A percentile compares a stretch with the other conserved stretches of the same genome.
Evolutionary conservation across 2,888 invertebrate species (phyloP).

Genomic region (Lobophora halterata): DNA sequence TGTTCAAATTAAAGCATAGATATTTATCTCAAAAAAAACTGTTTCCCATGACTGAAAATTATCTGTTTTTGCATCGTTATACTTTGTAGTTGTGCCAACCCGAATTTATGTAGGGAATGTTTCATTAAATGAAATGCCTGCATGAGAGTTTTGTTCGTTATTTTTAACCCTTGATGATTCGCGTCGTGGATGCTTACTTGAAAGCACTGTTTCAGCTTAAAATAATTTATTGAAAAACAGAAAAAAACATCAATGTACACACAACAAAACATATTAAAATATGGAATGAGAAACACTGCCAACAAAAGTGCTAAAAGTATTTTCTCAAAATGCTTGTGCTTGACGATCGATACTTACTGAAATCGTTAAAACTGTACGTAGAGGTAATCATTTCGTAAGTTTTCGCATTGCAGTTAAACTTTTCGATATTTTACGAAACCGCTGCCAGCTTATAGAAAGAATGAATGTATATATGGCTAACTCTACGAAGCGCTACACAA

Average conservation of each 20-base stretch:
- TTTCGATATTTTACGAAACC: slow-evolving; percentile 18
- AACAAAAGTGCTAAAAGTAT: no score
- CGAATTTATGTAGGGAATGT: slow-evolving; percentile 78
- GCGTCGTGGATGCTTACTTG: no score
- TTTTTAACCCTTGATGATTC: slow-evolving; percentile 7
- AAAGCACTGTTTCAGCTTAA: no score
- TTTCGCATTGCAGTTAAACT: slow-evolving; percentile 12
- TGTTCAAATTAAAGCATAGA: slow-evolving; percentile 37
- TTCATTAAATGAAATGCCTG: slow-evolving; percentile 72
- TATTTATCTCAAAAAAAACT: slow-evolving; percentile 30
- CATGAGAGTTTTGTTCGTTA: slow-evolving; percentile 31
- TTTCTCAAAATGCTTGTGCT: no score
- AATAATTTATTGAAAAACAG: no score
- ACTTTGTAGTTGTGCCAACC: slow-evolving; percentile 77
- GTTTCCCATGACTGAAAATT: slow-evolving; percentile 63
- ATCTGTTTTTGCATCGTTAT: slow-evolving; percentile 66
- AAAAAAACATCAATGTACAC: no score
- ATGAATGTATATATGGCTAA: slow-evolving; percentile 20
- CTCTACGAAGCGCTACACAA: no score
- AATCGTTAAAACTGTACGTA: no score
- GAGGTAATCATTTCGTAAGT: background rate
- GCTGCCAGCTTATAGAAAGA: slow-evolving; percentile 10
- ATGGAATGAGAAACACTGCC: no score
- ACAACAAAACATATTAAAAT: no score
- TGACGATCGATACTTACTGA: no score